Evolutionary conservation across 2,888 invertebrate species (phyloP).

Genomic region (Netelia melanura): DNA sequence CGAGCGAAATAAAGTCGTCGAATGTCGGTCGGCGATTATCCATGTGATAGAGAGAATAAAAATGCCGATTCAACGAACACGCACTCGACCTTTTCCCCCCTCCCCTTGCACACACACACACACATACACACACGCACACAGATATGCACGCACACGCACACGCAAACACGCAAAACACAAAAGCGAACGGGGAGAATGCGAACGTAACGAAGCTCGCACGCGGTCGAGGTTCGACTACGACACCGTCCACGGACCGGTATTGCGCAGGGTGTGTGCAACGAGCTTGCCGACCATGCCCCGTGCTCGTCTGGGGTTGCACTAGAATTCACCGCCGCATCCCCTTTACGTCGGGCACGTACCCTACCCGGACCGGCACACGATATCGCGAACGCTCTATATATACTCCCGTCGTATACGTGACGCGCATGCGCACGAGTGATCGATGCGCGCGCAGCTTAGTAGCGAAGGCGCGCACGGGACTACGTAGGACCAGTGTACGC

Average conservation of each 20-base stretch:
- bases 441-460: neutral
- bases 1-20: too few relatives aligned
- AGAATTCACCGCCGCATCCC: conserved; percentile 49
- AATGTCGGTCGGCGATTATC: too few relatives aligned
- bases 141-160: neutral
- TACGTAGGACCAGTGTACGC: neutral
- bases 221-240: conserved; percentile 28
- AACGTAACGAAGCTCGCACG: conserved; percentile 14
- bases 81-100: too few relatives aligned
- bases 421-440: conserved; percentile 48
- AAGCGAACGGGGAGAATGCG: neutral
- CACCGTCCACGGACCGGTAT: conserved; percentile 1
- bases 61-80: too few relatives aligned
- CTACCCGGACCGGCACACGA: conserved; percentile 61
- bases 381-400: conserved; percentile 13
- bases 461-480: conserved; percentile 10
- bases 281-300: conserved; percentile 56
- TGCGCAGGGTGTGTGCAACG: neutral
- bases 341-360: neutral
- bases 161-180: neutral
- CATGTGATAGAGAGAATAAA: too few relatives aligned
- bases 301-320: conserved; percentile 62
- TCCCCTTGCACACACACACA: neutral
- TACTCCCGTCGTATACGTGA: conserved; percentile 10
- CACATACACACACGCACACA: neutral